Conservation (phyloP, 2,113 vertebrate species). For the Cariama cristata region DNA sequence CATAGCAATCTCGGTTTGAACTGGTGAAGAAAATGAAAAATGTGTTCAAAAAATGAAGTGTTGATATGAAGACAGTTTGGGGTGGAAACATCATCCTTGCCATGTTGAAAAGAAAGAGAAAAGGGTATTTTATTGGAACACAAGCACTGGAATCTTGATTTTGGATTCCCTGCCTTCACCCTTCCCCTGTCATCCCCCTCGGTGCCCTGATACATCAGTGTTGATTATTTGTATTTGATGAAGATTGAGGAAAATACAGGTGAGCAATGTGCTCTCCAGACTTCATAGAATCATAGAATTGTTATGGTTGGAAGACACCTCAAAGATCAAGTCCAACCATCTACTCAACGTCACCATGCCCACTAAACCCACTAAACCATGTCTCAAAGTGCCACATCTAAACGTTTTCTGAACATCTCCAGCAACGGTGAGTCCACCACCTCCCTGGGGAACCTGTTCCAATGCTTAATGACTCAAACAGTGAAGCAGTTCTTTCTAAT, state of each 20-base stretch:
- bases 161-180: neutral
- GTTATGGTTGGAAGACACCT: no score
- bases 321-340: no score
- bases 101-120: neutral
- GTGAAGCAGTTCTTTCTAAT: no score
- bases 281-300: neutral
- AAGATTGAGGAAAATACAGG: neutral
- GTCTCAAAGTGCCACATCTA: no score
- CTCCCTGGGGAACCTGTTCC: no score
- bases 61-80: neutral
- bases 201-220: neutral
- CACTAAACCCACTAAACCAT: no score
- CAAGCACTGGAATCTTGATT: neutral
- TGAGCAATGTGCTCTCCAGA: neutral
- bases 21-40: slow-evolving; percentile 1
- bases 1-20: neutral
- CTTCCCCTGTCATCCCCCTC: neutral
- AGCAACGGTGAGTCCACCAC: no score
- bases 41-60: neutral
- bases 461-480: no score
- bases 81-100: neutral
- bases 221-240: neutral
- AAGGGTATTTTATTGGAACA: neutral
- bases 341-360: no score
- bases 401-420: no score